Base-by-base conservation (phyloP, 2,113 vertebrate genomes). In the Periophthalmodon schlosseri region DNA sequence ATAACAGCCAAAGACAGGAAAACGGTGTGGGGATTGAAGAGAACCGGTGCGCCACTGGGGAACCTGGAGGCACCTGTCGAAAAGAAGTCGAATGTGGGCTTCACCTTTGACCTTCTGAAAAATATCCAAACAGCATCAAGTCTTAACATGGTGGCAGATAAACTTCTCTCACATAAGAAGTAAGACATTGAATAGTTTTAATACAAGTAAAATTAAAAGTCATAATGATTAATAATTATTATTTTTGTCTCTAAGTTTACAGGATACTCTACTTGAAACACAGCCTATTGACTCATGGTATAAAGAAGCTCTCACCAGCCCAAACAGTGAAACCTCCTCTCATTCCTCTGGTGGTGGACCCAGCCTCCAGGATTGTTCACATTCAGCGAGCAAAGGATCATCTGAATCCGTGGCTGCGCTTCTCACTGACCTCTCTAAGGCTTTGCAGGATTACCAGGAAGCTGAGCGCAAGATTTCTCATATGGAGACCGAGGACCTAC, bases 401-500 rank as follows among this genome's bases (percentile, higher is more conserved):
- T 84, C 91, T 4, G 94, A 92, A 56, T 87, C 95, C 0, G 94
- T 93, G 16, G 91, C 90, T 0, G 5, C 93, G 23, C 95, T 95
- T n/a, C 93, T 96, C 0, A 90, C 91, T 33, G 96, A 98, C 79
- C 95, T 99, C 83, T 95, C 95, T 50, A 95, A 91, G 82, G 96
- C 95, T 3, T 83, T 99, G 65, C 95, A 95, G 20, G 96, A 97
- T 81, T 97, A 96, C 63, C 95, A 95, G 69, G 94, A 94, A 64
- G 96, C 96, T 0, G 97, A 99, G 69, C 94, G 90, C 78, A 94
- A 94, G 69, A 92, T 97, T 44, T 95, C 96, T 28, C 92, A 95
- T 79, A 73, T 97, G 72, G 93, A 89, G 1, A 94, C 95, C 11
- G 91, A 95, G 0, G 94, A 95, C 71, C 92, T 90, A 4, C 93